A percentile compares a stretch with the other conserved stretches of the same genome.
Conservation (phyloP, 2,888 invertebrate species). For the Tiliacea citrago region DNA sequence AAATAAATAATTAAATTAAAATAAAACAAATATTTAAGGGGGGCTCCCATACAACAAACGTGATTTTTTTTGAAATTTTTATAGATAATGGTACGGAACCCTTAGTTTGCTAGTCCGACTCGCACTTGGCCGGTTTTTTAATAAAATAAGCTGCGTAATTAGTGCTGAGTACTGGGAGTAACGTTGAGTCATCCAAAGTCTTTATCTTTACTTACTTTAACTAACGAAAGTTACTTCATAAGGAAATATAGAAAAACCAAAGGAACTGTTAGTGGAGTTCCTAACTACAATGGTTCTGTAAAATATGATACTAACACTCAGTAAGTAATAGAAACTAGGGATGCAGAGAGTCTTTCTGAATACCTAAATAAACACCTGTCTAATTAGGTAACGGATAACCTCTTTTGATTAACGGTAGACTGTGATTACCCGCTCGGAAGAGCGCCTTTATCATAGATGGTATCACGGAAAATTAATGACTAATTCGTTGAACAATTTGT, state of each 20-base stretch:
- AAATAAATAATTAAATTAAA: no score
- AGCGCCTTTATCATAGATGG: not conserved
- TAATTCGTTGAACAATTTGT: not conserved
- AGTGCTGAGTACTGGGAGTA: not conserved
- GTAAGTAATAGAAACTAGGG: slow-evolving; percentile 15
- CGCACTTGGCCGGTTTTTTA: no score
- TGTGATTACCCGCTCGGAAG: not conserved
- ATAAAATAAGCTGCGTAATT: not conserved
- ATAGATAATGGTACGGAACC: no score
- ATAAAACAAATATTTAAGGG: no score
- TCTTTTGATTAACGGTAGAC: slow-evolving; percentile 11
- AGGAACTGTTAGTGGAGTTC: not conserved
- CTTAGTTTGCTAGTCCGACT: no score
- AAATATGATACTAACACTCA: not conserved
- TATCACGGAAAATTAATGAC: not conserved
- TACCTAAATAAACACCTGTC: not conserved
- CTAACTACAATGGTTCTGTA: not conserved
- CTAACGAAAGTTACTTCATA: not conserved
- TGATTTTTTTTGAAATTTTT: no score
- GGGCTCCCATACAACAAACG: no score
- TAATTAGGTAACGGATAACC: slow-evolving; percentile 6
- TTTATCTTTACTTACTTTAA: not conserved
- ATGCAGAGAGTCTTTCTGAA: slow-evolving; percentile 13
- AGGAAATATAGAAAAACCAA: not conserved
- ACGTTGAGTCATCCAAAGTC: not conserved